phyloP scores from a whole-genome alignment of 2,113 vertebrate species.

The Colaptes auratus region DNA sequence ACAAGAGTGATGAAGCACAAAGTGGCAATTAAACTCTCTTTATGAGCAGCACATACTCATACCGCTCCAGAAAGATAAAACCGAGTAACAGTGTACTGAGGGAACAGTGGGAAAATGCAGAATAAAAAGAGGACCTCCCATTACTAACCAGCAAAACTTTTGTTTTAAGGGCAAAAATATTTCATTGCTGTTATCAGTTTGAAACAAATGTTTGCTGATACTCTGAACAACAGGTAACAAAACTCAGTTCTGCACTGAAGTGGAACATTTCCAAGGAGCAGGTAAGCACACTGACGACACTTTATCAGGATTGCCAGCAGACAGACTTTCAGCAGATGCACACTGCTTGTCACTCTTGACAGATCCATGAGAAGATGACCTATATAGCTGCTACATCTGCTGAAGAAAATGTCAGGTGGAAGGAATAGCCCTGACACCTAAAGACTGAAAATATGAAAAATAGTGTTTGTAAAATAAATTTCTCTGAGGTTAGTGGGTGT shows the following conservation, averaged over 20 bases:
- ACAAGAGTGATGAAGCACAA: background rate
- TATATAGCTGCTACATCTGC: background rate
- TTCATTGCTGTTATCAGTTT: background rate
- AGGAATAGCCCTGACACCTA: constrained; percentile 10
- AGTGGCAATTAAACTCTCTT: constrained; percentile 25
- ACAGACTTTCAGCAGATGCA: background rate
- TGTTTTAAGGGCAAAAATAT: background rate
- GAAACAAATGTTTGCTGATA: background rate
- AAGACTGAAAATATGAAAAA: background rate
- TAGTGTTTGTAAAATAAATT: background rate
- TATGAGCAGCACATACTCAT: background rate
- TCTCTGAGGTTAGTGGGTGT: background rate
- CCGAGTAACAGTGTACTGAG: background rate
- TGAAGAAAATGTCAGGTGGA: background rate
- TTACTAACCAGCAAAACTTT: background rate
- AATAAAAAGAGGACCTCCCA: background rate
- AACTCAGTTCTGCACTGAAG: constrained; percentile 1
- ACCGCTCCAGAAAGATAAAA: background rate
- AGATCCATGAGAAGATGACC: background rate
- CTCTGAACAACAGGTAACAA: background rate
- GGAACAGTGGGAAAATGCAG: background rate
- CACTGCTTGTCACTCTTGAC: background rate
- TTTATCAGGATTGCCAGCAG: background rate
- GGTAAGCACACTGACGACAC: background rate
- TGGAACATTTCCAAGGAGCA: background rate